phyloP scores from a whole-genome alignment of 1,140 invertebrate genomes.

The Heterodera carotae region DNA sequence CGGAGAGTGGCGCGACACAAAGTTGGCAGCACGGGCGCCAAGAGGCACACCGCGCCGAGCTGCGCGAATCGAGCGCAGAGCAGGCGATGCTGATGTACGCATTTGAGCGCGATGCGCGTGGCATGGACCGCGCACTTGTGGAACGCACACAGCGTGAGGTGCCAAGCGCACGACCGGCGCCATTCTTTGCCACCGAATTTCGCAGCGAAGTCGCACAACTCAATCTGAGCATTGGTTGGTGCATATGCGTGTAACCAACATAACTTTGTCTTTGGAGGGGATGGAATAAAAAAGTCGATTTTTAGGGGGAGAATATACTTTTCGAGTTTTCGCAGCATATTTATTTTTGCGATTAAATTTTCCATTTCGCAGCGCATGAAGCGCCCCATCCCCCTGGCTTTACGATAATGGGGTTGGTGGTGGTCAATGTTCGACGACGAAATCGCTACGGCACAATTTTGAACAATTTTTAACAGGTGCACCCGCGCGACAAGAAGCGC shows the following conservation, averaged over 20 bases:
- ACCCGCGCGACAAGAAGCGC: not conserved
- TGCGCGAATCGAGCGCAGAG: constrained; percentile 12
- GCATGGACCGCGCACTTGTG: constrained; percentile 10
- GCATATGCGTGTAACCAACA: not conserved
- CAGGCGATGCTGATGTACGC: constrained; percentile 23
- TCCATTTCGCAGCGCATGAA: too few species aligned
- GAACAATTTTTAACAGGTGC: not conserved
- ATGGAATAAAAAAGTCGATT: too few species aligned
- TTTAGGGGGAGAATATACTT: too few species aligned
- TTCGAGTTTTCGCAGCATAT: too few species aligned
- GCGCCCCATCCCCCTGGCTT: too few species aligned
- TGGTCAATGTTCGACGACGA: too few species aligned
- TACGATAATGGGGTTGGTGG: too few species aligned
- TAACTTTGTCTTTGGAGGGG: too few species aligned
- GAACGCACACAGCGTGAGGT: not conserved
- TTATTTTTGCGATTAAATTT: too few species aligned
- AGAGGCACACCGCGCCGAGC: not conserved
- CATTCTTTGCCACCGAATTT: constrained; percentile 26
- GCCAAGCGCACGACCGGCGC: constrained; percentile 14
- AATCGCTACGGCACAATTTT: too few species aligned
- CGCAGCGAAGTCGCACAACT: constrained; percentile 12
- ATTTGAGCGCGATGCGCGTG: constrained; percentile 13
- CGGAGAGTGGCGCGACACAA: not conserved
- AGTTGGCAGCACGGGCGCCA: not conserved
- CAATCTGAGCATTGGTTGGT: constrained; percentile 29